These are phyloP conservation scores for Caenorhabditis sp. DNA, from an alignment of 2,888 invertebrate species.

Conservation along the genomic window DNA sequence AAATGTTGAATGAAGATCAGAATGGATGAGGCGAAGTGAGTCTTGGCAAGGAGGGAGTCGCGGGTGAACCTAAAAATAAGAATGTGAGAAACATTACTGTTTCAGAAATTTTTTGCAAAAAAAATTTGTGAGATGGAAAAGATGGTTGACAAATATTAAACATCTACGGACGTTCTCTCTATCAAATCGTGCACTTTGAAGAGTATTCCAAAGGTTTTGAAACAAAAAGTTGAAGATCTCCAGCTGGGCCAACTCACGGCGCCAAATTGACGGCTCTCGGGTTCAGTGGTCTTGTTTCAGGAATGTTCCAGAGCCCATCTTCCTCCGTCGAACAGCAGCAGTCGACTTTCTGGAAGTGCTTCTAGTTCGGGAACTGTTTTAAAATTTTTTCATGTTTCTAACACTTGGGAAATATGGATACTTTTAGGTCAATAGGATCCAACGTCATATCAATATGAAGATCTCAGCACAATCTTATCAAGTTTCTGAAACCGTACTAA, in stretches of 20 bases:
- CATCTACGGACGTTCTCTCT: too few species aligned
- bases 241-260: constrained; percentile 61
- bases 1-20: constrained; percentile 47
- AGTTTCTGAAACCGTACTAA: neutral
- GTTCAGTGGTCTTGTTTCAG: constrained; percentile 51
- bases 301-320: constrained; percentile 60
- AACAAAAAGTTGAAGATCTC: too few species aligned
- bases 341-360: constrained; percentile 45
- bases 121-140: neutral
- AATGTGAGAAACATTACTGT: too few species aligned
- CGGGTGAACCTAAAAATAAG: constrained; percentile 30
- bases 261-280: constrained; percentile 31
- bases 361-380: too few species aligned
- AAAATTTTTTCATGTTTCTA: too few species aligned
- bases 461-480: neutral
- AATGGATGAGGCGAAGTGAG: constrained; percentile 31
- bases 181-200: too few species aligned
- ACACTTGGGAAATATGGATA: too few species aligned
- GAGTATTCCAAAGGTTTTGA: too few species aligned
- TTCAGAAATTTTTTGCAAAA: neutral
- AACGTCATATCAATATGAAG: neutral
- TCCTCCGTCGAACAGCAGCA: constrained; percentile 63
- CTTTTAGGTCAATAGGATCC: too few species aligned
- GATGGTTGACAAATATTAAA: too few species aligned
- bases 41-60: constrained; percentile 22